These are phyloP conservation scores for Etia nguti DNA, from an alignment of 2,113 vertebrate species.

Conservation along the genomic window DNA sequence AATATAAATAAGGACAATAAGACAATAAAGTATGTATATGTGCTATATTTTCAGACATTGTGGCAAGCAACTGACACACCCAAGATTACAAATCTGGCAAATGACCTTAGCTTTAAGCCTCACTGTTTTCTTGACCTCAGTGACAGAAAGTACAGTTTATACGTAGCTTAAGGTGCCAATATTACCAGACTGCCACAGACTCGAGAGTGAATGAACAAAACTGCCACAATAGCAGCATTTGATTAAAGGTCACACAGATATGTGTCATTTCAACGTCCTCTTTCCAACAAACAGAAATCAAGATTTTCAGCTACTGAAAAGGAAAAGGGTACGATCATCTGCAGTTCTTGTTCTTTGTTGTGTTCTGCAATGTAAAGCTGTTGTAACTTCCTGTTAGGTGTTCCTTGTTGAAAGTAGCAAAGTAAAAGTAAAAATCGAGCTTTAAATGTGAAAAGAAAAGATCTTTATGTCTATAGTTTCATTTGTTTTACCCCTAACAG, in stretches of 20 bases:
- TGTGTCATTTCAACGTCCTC: neutral
- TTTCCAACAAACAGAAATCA: neutral
- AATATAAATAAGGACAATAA: neutral
- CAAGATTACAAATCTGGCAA: neutral
- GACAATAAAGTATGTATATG: neutral
- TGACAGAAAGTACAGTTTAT: neutral
- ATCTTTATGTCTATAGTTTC: neutral
- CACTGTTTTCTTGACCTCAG: neutral
- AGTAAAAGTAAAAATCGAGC: neutral
- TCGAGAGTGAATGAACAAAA: neutral
- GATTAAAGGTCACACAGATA: neutral
- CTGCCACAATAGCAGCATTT: neutral
- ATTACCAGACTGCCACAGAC: neutral
- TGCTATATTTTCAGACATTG: neutral
- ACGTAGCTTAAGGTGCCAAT: constrained; percentile 5
- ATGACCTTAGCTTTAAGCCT: neutral
- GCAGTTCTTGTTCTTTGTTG: neutral
- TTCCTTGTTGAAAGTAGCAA: neutral
- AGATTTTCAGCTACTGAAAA: neutral
- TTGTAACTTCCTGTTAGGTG: neutral
- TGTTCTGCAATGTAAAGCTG: neutral
- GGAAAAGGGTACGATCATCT: neutral
- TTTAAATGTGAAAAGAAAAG: neutral
- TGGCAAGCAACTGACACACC: neutral
- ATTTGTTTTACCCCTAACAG: neutral